phyloP scores from a whole-genome alignment of 1,140 invertebrate species.

The Lucilia cuprina region DNA sequence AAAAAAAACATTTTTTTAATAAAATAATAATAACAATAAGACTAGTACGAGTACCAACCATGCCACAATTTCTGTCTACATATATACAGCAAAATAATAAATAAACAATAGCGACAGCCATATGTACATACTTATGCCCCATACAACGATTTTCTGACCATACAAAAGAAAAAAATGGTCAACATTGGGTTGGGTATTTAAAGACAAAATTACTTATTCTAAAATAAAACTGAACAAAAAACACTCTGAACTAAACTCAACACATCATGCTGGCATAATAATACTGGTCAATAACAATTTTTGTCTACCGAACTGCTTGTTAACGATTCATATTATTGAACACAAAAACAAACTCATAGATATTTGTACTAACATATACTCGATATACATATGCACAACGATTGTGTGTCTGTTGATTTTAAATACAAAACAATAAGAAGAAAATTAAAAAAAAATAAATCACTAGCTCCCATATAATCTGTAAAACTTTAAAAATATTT shows the following conservation, averaged over 20 bases:
- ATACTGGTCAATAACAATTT: neutral
- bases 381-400: too few species aligned
- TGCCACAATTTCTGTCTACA: too few species aligned
- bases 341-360: neutral
- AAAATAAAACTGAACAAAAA: neutral
- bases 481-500: neutral
- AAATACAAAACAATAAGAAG: neutral
- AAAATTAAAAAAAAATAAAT: neutral
- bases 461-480: constrained; percentile 4
- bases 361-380: neutral
- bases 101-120: too few species aligned
- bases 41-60: too few species aligned
- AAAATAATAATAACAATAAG: neutral
- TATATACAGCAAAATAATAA: too few species aligned
- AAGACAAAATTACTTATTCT: neutral
- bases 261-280: neutral
- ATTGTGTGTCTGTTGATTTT: neutral
- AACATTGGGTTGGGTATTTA: constrained; percentile 20
- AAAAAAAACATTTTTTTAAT: neutral
- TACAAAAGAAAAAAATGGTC: neutral
- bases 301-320: neutral
- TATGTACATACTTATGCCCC: too few species aligned
- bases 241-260: too few species aligned
- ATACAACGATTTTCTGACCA: too few species aligned
- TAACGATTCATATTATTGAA: neutral